Base-by-base conservation (phyloP, 2,888 invertebrate species). In the Apotomis turbidana region DNA sequence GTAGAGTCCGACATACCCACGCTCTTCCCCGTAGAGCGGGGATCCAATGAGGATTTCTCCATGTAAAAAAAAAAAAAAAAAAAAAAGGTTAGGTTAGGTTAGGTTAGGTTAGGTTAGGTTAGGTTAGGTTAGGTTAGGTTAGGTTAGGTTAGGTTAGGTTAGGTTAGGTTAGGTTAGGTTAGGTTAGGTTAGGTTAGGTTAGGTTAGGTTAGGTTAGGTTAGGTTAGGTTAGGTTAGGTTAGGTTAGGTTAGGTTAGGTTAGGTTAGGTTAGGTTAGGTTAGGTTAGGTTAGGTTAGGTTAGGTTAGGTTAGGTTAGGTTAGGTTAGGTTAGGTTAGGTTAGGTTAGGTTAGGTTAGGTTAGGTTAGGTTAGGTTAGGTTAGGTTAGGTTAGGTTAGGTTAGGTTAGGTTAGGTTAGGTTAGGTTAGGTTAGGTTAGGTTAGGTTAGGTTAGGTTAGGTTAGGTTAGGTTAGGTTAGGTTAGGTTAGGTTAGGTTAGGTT, bases 181-280 rank as follows among this genome's bases (percentile, higher is more conserved):
- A 68, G 67, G 67, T 68, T 68, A 68, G 67, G 67, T 68, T 68
- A 68, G 67, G 67, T 68, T 68, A 68, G 67, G 67, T 68, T 68
- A 68, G 67, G 67, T 68, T 68, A 68, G 67, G 67, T 68, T 68
- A 68, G 67, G 67, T 68, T 68, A 68, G 66, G 66, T 66, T 66
- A 66, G 66, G 71, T 62, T 72, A 71, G 71, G 68, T 68, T 68
- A 68, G 61, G 61, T 61, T 61, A 61, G 61, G 61, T 61, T 61
- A 61, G 61, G 61, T 61, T 55, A 61, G 61, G 61, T 61, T 61
- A 61, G 61, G 68, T 66, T 66, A 66, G 66, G 71, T 71, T 71
- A 71, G 71, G 73, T 73, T 73, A 73, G 73, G 73, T 73, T 73
- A 69, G 73, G 73, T 73, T 73, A 73, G 73, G 73, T 73, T 73